Conservation (phyloP, 2,888 invertebrate genomes). For the Pristionchus mayeri region DNA sequence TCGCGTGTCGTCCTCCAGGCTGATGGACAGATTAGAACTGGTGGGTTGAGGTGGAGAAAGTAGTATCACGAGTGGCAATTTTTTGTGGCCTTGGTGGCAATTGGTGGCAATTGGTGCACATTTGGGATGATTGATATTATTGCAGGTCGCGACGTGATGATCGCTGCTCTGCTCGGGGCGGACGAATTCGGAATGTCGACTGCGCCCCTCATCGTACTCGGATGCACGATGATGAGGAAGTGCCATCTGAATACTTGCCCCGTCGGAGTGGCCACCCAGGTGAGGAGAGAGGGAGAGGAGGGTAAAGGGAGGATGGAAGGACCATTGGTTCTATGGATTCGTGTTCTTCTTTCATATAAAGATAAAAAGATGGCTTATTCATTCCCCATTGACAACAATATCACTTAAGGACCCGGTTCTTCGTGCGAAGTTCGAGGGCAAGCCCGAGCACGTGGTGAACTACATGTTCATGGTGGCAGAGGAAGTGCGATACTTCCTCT, state of each 20-base stretch:
- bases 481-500: conserved; percentile 93
- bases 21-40: conserved; percentile 94
- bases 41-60: conserved; percentile 72
- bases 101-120: background rate
- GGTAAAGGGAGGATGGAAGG: too few species aligned
- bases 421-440: conserved; percentile 95
- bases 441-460: conserved; percentile 97
- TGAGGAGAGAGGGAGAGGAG: too few species aligned
- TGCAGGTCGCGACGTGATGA: conserved; percentile 91
- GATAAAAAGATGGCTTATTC: too few species aligned
- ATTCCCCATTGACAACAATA: background rate
- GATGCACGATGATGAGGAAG: conserved; percentile 99
- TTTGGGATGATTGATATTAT: background rate
- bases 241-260: conserved; percentile 99
- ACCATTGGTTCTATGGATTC: too few species aligned
- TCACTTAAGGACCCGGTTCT: conserved; percentile 86
- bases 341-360: too few species aligned
- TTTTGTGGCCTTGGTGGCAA: too few species aligned
- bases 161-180: conserved; percentile 94
- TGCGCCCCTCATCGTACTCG: conserved; percentile 95
- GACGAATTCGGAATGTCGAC: conserved; percentile 99
- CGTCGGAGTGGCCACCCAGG: conserved; percentile 97
- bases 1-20: conserved; percentile 95
- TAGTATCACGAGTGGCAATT: background rate
- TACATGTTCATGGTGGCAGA: conserved; percentile 97